A percentile compares a stretch with the other conserved stretches of the same genome.
phyloP scores from a whole-genome alignment of 1,140 invertebrate species.

The Drosophila obscura region DNA sequence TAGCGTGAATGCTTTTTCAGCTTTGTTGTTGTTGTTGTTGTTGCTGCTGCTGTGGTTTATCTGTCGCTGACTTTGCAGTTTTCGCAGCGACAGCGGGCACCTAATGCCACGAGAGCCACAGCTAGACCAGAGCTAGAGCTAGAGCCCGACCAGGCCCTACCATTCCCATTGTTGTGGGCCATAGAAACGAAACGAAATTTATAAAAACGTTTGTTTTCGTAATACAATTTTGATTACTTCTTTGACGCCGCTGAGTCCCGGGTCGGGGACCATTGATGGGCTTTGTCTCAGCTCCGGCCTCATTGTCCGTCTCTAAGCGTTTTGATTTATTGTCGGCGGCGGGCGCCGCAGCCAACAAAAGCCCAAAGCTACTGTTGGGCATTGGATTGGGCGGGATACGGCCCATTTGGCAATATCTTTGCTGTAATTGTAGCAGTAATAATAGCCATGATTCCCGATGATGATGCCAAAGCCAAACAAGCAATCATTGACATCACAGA shows the following conservation, averaged over 20 bases:
- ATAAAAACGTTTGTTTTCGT: constrained; percentile 81
- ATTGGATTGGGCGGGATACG: constrained; percentile 40
- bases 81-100: constrained; percentile 45
- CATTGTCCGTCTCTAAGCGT: constrained; percentile 43
- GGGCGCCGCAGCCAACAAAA: constrained; percentile 32
- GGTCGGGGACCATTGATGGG: constrained; percentile 58
- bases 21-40: constrained; percentile 26
- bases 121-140: neutral
- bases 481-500: constrained; percentile 41
- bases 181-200: constrained; percentile 48
- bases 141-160: neutral
- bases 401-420: constrained; percentile 65
- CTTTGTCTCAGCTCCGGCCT: constrained; percentile 49
- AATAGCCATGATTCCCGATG: constrained; percentile 46
- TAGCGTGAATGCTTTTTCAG: constrained; percentile 62
- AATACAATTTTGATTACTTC: constrained; percentile 82
- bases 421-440: constrained; percentile 72
- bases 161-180: constrained; percentile 65
- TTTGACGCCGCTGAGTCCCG: constrained; percentile 60
- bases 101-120: constrained; percentile 25
- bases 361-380: constrained; percentile 42
- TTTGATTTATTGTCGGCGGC: constrained; percentile 67
- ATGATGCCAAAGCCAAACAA: constrained; percentile 21
- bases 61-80: constrained; percentile 66
- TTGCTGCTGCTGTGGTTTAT: constrained; percentile 28